Conservation (phyloP, 2,113 vertebrate genomes). For the Gymnarchus niloticus region DNA sequence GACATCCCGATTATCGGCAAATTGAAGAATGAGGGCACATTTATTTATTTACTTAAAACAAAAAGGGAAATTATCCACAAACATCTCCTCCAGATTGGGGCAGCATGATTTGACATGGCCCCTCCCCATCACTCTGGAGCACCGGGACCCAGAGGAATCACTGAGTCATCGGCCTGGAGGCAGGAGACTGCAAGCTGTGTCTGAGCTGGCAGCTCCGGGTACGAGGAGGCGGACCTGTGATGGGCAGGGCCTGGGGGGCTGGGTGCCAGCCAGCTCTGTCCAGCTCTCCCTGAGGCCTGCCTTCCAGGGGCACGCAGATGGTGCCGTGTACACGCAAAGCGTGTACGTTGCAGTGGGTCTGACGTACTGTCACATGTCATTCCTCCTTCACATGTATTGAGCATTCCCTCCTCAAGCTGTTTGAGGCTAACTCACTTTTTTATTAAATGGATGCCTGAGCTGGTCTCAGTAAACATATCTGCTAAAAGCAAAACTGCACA, state of each 20-base stretch:
- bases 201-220: constrained; percentile 60
- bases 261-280: not conserved
- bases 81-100: not conserved
- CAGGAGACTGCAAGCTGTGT: constrained; percentile 59
- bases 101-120: not conserved
- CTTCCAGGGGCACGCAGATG: not conserved
- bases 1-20: too few species aligned
- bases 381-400: not conserved
- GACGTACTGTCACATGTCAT: not conserved
- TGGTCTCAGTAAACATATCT: too few species aligned
- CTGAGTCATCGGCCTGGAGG: constrained; percentile 59
- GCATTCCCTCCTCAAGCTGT: too few species aligned
- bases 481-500: too few species aligned
- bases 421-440: too few species aligned
- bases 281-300: not conserved
- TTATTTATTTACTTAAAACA: too few species aligned
- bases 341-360: too few species aligned
- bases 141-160: constrained; percentile 55
- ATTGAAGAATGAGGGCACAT: too few species aligned
- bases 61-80: not conserved
- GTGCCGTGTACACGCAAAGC: not conserved
- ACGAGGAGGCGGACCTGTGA: constrained; percentile 41
- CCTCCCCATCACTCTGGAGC: not conserved
- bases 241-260: not conserved
- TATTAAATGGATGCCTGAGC: too few species aligned